phyloP scores from a whole-genome alignment of 1,140 invertebrate species.

The Argopecten irradians region DNA sequence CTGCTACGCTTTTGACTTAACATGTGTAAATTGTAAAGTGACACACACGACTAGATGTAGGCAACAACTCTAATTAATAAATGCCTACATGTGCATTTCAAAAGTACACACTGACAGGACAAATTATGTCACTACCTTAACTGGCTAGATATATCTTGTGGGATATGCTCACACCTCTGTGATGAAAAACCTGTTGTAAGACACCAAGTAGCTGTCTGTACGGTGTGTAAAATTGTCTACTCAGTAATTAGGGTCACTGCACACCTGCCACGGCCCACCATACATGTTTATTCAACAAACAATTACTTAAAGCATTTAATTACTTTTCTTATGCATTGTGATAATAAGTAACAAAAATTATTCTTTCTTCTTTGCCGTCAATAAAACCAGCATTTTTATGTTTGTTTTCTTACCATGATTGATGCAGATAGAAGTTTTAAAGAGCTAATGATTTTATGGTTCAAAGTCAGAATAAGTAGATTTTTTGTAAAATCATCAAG shows the following conservation, averaged over 20 bases:
- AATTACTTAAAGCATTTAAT: background rate
- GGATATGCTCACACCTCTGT: background rate
- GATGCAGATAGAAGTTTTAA: no score
- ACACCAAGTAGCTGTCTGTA: background rate
- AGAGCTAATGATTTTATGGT: no score
- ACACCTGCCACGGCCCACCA: background rate
- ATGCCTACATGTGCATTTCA: constrained; percentile 16
- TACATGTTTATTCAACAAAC: background rate
- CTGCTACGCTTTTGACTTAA: background rate
- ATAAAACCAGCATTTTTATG: no score
- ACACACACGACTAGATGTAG: background rate
- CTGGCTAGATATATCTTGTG: background rate
- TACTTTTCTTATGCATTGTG: background rate
- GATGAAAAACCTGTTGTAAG: background rate
- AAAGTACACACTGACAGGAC: background rate
- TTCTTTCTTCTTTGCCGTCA: background rate
- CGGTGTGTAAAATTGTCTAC: background rate
- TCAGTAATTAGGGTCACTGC: background rate
- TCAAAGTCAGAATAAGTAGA: no score
- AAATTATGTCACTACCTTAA: constrained; percentile 4
- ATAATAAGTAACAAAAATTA: background rate
- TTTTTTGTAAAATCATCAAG: no score
- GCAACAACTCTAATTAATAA: constrained; percentile 2
- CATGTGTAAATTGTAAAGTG: background rate
- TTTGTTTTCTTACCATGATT: no score